phyloP scores from a whole-genome alignment of 1,140 invertebrate species.

The Magallana ariakensis region DNA sequence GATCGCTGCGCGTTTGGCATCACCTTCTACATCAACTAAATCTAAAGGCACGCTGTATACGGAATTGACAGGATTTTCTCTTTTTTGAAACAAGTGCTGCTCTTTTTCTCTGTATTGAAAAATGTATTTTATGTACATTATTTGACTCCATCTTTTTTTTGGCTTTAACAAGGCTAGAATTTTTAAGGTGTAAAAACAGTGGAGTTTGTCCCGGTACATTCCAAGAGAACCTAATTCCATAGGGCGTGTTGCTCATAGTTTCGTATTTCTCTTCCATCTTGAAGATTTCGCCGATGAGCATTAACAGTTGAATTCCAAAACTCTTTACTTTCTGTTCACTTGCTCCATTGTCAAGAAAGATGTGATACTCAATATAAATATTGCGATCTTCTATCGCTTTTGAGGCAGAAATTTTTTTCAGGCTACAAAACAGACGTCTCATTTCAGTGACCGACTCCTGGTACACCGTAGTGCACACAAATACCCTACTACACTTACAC shows the following conservation, averaged over 20 bases:
- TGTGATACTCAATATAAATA: slow-evolving; percentile 67
- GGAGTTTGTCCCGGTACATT: slow-evolving; percentile 62
- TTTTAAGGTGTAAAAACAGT: slow-evolving; percentile 71
- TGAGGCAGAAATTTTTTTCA: slow-evolving; percentile 59
- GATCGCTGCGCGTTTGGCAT: not conserved
- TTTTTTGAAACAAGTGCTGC: not conserved
- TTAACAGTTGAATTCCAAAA: slow-evolving; percentile 68
- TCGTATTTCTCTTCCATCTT: slow-evolving; percentile 48
- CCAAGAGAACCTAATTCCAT: slow-evolving; percentile 68
- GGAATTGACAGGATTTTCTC: not conserved
- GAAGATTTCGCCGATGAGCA: slow-evolving; percentile 60
- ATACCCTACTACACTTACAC: slow-evolving; percentile 48
- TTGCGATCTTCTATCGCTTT: slow-evolving; percentile 50
- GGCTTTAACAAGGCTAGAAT: slow-evolving; percentile 68
- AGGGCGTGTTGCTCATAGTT: slow-evolving; percentile 62
- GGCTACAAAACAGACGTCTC: slow-evolving; percentile 65
- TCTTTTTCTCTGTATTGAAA: slow-evolving; percentile 61
- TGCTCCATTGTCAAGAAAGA: slow-evolving; percentile 72
- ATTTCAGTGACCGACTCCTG: slow-evolving; percentile 68
- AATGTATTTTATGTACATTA: slow-evolving; percentile 73
- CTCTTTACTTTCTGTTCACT: slow-evolving; percentile 58
- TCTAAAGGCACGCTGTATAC: not conserved
- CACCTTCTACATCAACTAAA: slow-evolving; percentile 14
- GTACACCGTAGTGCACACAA: slow-evolving; percentile 73
- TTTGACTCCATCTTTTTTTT: slow-evolving; percentile 75